phyloP scores from a whole-genome alignment of 2,888 invertebrate species.

The Euplagia quadripunctaria region DNA sequence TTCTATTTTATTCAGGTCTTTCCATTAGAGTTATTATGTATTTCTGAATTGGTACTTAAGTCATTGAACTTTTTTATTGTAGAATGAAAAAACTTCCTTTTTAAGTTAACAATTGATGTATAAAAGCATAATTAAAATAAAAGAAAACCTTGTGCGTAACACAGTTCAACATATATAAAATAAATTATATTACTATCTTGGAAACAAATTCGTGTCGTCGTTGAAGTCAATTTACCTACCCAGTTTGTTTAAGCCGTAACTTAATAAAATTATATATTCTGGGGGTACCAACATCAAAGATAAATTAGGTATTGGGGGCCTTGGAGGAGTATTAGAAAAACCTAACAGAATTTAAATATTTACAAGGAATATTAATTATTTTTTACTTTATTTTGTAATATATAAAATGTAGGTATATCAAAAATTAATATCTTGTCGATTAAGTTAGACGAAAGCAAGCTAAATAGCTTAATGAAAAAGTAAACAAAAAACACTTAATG shows the following conservation, averaged over 20 bases:
- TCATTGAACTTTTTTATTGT: not conserved
- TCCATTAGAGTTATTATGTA: no score
- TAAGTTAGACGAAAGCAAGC: not conserved
- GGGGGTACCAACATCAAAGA: not conserved
- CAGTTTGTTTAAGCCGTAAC: not conserved
- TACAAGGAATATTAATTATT: not conserved
- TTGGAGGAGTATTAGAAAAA: not conserved
- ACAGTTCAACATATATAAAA: not conserved
- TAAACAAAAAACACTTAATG: not conserved
- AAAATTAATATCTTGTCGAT: not conserved
- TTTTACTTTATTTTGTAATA: not conserved
- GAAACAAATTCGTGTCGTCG: not conserved
- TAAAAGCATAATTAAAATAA: not conserved
- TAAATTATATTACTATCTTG: no score
- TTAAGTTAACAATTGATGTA: not conserved
- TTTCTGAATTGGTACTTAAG: not conserved
- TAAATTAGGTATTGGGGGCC: not conserved
- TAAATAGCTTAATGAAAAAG: not conserved
- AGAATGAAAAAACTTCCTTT: no score
- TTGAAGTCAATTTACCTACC: not conserved
- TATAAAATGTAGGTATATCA: no score
- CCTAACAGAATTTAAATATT: not conserved
- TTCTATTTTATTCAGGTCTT: no score
- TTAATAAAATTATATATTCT: not conserved
- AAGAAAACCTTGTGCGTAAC: no score